phyloP scores from a whole-genome alignment of 2,888 invertebrate genomes.

The Tricholauxania praeusta region DNA sequence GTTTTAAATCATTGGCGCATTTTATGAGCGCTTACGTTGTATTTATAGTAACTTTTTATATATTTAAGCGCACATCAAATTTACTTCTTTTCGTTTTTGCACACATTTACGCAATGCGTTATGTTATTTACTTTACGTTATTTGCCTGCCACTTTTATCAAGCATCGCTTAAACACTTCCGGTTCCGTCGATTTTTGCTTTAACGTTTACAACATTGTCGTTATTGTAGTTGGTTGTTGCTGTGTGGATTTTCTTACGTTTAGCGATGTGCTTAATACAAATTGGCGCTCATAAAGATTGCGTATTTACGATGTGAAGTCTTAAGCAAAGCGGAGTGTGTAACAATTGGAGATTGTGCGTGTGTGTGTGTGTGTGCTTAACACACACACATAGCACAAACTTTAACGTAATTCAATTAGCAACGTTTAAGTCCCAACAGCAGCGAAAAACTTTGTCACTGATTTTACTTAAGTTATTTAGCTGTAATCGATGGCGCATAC shows the following conservation, averaged over 20 bases:
- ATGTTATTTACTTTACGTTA: not conserved
- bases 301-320: conserved; percentile 3
- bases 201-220: conserved; percentile 23
- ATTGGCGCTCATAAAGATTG: conserved; percentile 22
- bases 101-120: not conserved
- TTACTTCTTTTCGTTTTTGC: not conserved
- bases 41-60: too few relatives aligned
- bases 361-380: not conserved
- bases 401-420: not conserved
- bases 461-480: too few relatives aligned
- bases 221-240: conserved; percentile 13
- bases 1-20: not conserved
- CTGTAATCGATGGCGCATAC: too few relatives aligned
- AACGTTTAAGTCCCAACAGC: not conserved
- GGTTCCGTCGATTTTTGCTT: conserved; percentile 10
- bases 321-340: not conserved
- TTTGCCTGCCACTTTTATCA: conserved; percentile 5
- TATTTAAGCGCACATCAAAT: not conserved
- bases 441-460: not conserved
- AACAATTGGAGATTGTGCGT: not conserved
- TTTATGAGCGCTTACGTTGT: not conserved
- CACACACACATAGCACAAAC: too few relatives aligned
- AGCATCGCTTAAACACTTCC: conserved; percentile 37
- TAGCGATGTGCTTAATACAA: conserved; percentile 14
- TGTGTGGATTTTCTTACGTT: not conserved